phyloP scores from a whole-genome alignment of 2,797 vertebrate species.

The Onychomys leucogaster region DNA sequence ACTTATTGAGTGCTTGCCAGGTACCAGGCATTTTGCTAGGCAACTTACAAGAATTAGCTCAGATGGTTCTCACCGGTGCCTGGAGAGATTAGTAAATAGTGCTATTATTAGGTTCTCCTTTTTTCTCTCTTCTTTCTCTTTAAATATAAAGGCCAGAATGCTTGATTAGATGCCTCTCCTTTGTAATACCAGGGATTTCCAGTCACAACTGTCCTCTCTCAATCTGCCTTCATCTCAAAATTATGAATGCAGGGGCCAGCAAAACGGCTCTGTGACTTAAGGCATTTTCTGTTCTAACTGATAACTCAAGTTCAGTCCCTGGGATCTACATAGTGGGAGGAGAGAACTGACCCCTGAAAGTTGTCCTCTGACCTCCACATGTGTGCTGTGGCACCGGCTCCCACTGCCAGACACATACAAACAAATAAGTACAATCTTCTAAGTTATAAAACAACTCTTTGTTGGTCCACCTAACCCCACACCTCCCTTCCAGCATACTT shows the following conservation, averaged over 20 bases:
- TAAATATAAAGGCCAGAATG: constrained; percentile 21
- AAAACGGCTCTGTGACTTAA: neutral
- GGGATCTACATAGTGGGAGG: neutral
- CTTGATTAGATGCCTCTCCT: neutral
- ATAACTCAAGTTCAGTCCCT: neutral
- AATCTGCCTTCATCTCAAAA: neutral
- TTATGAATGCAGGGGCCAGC: neutral
- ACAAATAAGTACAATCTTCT: neutral
- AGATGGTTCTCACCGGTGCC: constrained; percentile 10
- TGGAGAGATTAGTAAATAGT: constrained; percentile 20
- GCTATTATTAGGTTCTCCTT: neutral
- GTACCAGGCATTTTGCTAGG: neutral
- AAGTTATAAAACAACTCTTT: neutral
- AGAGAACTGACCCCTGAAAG: neutral
- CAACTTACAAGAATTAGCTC: constrained; percentile 22
- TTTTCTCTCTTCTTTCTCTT: constrained; percentile 33
- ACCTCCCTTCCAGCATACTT: neutral
- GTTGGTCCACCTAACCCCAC: neutral
- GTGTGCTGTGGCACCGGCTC: too few species aligned
- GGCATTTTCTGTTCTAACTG: neutral
- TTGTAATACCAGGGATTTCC: neutral
- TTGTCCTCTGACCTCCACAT: neutral
- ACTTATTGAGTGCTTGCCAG: neutral
- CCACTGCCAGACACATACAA: neutral
- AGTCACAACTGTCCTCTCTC: neutral